Evolutionary conservation across 1,140 invertebrate species (phyloP), one percentile per base, ranked within the genome.

Genomic region (Aphelenchoides fujianensis): DNA sequence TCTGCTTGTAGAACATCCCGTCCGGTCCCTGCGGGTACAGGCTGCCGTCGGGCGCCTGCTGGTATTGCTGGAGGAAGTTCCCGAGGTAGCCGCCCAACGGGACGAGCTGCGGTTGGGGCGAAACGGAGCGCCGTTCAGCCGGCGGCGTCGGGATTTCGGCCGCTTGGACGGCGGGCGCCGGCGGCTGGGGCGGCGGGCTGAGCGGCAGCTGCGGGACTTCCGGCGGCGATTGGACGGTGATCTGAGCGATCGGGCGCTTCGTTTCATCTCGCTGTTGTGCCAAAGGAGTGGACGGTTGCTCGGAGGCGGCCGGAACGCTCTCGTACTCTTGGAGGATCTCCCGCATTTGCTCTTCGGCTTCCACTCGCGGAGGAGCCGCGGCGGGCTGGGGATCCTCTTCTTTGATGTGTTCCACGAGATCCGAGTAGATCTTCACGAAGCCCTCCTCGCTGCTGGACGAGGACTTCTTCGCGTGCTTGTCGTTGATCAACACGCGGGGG

Each of bases 401-500:
- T n/a, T n/a, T n/a, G n/a, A n/a, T n/a, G n/a, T n/a, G 28, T 59
- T 32, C 34, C 34, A 59, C 55, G 5, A 59, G 32, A 3, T 70
- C 73, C 9, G 12, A 30, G 23, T 74, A 71, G n/a, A 74, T 48
- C 53, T 74, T 74, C 3, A 74, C 75, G 34, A 74, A 74, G 19
- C 73, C 74, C 28, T 74, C 75, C 5, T 74, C 73, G 31, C 67
- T 73, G 35, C 75, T 77, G 2, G 76, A 73, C 16, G 73, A 74
- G 3, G 31, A 30, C 16, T 78, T 78, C 28, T 72, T 66, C 1
- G 32, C 2, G 36, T 19, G n/a, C 34, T 59, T 27, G 34, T 59
- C 55, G 55, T 59, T 59, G 5, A 59, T 19, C 12, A 7, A 19
- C 5, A 59, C 5, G 28, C 34, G 27, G 55, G 55, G 55, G 12